Conservation (phyloP, 1,140 invertebrate genomes). For the Platorchestia sp. region DNA sequence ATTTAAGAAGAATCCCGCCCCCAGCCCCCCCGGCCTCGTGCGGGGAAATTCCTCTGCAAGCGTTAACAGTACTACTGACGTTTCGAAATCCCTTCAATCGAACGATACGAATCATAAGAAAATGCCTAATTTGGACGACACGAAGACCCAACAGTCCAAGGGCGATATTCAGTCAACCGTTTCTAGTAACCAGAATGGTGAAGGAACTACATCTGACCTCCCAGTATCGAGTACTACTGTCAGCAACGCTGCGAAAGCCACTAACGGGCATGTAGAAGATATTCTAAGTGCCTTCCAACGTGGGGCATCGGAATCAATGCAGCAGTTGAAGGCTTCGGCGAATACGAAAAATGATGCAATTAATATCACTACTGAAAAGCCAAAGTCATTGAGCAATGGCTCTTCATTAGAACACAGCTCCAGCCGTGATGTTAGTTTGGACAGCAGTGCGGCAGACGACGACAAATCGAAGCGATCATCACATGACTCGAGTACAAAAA, state of each 20-base stretch:
- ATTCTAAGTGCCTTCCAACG: constrained; percentile 33
- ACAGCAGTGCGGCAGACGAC: constrained; percentile 18
- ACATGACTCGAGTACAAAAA: neutral
- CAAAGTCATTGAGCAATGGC: neutral
- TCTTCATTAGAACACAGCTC: neutral
- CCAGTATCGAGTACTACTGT: neutral
- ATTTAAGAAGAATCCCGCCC: constrained; percentile 63
- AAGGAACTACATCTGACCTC: too few relatives aligned
- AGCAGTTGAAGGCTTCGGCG: constrained; percentile 10
- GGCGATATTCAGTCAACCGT: neutral
- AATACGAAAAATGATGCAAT: neutral
- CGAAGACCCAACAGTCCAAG: neutral
- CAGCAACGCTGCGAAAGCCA: neutral
- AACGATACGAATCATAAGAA: neutral
- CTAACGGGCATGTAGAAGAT: constrained; percentile 42
- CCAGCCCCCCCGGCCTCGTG: constrained; percentile 55
- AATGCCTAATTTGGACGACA: neutral
- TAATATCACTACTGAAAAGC: neutral
- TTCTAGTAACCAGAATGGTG: neutral
- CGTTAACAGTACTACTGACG: neutral
- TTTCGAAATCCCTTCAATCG: neutral
- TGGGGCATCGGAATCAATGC: constrained; percentile 30
- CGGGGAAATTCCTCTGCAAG: neutral
- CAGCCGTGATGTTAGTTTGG: neutral
- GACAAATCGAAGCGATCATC: neutral